Evolutionary conservation across 2,888 invertebrate species (phyloP), one percentile per base, ranked within the genome.

Genomic region (Pinctada fucata): DNA sequence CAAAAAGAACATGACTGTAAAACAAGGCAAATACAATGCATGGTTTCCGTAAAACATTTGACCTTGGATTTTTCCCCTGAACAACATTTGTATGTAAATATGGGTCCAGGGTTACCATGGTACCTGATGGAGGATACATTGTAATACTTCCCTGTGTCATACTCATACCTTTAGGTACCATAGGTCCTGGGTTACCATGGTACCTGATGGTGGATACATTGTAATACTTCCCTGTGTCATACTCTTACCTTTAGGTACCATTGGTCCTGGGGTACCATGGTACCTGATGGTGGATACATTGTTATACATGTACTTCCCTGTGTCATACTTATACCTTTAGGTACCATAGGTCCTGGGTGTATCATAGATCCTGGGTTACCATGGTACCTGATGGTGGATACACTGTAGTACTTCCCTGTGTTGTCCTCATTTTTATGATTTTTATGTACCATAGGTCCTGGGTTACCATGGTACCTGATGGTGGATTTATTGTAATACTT

Each of bases 141-240:
- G 81, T 88, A 87, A 79, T 92, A 31, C 31, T 31, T 31, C 31
- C 31, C 1, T 31, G 31, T 31, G 31, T 31, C 31, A 31, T 31
- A 31, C 31, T 31, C 31, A 31, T 74, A 90, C 90, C 87, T 86
- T 84, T 87, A 5, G 91, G 91, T 31, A 31, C 31, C 31, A 91
- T 70, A 2, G 88, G 87, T 5, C 92, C 91, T 2, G 91, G 83
- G 5, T 86, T 82, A n/a, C 92, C 92, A 47, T 80, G 50, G 75
- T 89, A 92, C 92, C 92, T 92, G 50, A 92, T 90, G 2, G 92
- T 92, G 64, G 92, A 83, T 51, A 87, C 86, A 76, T 91, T 90
- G 81, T 88, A 87, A 79, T 92, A 31, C 1, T 31, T 31, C 1
- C 31, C 31, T 31, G 31, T 31, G 31, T 31, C 1, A 1, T 31